phyloP scores from a whole-genome alignment of 2,797 vertebrate species.

The Arvicola amphibius region DNA sequence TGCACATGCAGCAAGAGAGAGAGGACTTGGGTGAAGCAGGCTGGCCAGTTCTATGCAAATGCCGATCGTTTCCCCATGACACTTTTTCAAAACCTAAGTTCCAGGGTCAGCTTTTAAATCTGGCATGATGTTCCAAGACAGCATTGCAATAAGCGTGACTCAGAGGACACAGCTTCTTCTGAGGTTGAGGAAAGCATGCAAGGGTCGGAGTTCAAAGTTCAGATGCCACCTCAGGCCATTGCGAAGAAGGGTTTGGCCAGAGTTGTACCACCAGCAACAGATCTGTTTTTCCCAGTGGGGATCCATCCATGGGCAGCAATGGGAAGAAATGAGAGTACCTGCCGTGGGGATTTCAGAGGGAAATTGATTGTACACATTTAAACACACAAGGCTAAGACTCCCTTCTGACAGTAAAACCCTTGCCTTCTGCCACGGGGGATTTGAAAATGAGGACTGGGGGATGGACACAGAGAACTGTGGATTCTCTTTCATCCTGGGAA shows the following conservation, averaged over 20 bases:
- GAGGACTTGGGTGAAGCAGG: neutral
- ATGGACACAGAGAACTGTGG: constrained; percentile 19
- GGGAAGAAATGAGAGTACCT: constrained; percentile 66
- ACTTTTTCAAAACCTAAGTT: constrained; percentile 47
- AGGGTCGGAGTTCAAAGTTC: constrained; percentile 65
- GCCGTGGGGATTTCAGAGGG: constrained; percentile 1
- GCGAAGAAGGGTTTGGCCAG: constrained; percentile 44
- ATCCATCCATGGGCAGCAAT: neutral
- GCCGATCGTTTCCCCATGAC: constrained; percentile 44
- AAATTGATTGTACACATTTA: constrained; percentile 73
- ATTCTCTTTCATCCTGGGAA: constrained; percentile 26
- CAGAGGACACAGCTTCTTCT: constrained; percentile 49
- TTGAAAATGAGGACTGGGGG: constrained; percentile 54
- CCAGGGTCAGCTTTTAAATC: constrained; percentile 59
- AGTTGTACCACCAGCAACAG: neutral
- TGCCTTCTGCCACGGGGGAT: constrained; percentile 38
- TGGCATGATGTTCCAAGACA: constrained; percentile 61
- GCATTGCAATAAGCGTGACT: constrained; percentile 13
- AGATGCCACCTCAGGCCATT: constrained; percentile 55
- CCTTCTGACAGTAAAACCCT: constrained; percentile 42
- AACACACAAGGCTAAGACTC: constrained; percentile 43
- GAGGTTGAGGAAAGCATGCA: constrained; percentile 1
- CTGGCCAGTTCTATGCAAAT: constrained; percentile 47
- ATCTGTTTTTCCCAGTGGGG: constrained; percentile 61
- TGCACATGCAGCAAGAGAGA: neutral